Evolutionary conservation across 2,888 invertebrate species (phyloP).

Genomic region (Melitaea athalia): DNA sequence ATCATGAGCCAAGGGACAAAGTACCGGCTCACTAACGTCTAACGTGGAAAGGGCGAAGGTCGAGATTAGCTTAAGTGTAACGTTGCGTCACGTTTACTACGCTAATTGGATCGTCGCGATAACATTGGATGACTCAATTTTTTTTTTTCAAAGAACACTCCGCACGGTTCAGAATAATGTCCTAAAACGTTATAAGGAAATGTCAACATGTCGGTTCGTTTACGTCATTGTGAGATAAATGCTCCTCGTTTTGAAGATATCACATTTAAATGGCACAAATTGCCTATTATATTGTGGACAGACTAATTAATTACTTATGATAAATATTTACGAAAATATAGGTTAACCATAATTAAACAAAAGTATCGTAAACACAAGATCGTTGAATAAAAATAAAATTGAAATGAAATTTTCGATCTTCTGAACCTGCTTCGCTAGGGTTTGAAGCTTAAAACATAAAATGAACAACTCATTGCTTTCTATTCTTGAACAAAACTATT

Average conservation of each 20-base stretch:
- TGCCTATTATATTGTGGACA: slow-evolving; percentile 11
- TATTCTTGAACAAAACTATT: too few relatives aligned
- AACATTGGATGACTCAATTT: not conserved
- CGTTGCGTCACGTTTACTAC: not conserved
- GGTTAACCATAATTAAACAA: not conserved
- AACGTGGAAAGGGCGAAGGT: slow-evolving; percentile 7
- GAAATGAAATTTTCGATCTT: too few relatives aligned
- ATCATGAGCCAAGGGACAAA: not conserved
- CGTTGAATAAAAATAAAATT: too few relatives aligned
- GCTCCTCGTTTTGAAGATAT: slow-evolving; percentile 4
- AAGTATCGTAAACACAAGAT: too few relatives aligned
- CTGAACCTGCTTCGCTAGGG: too few relatives aligned
- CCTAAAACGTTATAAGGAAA: not conserved
- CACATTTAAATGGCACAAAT: slow-evolving; percentile 17
- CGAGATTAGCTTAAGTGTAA: not conserved
- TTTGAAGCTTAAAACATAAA: too few relatives aligned
- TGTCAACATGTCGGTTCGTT: slow-evolving; percentile 20
- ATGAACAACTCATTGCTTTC: too few relatives aligned
- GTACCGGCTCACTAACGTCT: not conserved
- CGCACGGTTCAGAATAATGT: too few relatives aligned
- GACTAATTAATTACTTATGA: slow-evolving; percentile 13
- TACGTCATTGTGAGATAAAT: slow-evolving; percentile 20
- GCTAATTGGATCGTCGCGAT: slow-evolving; percentile 18
- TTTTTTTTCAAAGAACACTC: not conserved
- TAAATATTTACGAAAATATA: slow-evolving; percentile 3